phyloP scores from a whole-genome alignment of 2,113 vertebrate genomes.

The Syrrhaptes paradoxus region DNA sequence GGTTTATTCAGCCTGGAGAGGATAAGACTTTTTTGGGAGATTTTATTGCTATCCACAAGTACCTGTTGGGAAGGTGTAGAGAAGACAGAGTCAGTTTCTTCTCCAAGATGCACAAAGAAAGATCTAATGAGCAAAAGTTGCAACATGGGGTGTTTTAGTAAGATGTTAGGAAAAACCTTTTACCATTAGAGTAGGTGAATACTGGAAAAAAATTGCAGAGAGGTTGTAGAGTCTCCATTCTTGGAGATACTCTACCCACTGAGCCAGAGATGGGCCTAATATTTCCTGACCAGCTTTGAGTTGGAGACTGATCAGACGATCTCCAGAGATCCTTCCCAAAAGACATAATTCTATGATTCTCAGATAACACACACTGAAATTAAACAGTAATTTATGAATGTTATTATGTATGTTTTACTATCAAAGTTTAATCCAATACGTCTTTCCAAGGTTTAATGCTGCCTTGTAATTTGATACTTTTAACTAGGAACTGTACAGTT shows the following conservation, averaged over 20 bases:
- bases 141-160: background rate
- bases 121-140: background rate
- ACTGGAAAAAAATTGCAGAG: background rate
- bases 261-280: background rate
- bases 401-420: background rate
- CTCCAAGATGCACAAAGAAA: background rate
- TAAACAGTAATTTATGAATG: background rate
- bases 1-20: background rate
- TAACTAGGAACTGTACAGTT: background rate
- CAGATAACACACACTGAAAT: background rate
- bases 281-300: background rate
- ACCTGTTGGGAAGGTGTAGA: background rate
- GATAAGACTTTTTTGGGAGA: background rate
- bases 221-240: background rate
- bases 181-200: background rate
- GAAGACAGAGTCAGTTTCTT: background rate
- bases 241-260: background rate
- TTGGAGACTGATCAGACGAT: background rate
- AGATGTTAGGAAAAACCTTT: too few species aligned
- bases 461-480: background rate
- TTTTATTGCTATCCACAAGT: background rate
- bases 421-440: background rate
- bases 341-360: background rate
- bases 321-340: background rate
- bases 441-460: background rate